Conservation (phyloP, 2,888 invertebrate genomes). For the Tethea ocularis region DNA sequence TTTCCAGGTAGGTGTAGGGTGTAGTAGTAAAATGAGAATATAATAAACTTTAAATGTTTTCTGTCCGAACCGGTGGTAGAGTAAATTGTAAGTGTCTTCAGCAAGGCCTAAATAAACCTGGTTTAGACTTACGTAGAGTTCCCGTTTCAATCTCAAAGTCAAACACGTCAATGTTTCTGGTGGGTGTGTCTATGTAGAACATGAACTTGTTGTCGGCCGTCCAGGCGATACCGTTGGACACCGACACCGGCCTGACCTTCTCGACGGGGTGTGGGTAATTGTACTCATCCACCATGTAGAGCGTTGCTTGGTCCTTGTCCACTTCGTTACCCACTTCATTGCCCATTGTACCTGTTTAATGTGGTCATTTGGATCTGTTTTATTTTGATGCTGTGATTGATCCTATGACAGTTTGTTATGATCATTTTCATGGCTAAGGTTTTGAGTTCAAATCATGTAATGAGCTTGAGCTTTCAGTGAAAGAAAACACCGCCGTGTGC, state of each 20-base stretch:
- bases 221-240: slow-evolving; percentile 94
- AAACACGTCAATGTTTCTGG: slow-evolving; percentile 86
- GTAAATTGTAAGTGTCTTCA: too few relatives aligned
- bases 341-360: slow-evolving; percentile 85
- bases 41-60: too few relatives aligned
- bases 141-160: slow-evolving; percentile 86
- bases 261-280: slow-evolving; percentile 58
- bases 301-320: slow-evolving; percentile 79
- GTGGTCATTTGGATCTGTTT: background rate
- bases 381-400: too few relatives aligned
- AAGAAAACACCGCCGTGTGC: too few relatives aligned
- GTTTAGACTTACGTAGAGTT: slow-evolving; percentile 84
- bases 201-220: slow-evolving; percentile 86
- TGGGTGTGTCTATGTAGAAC: slow-evolving; percentile 91
- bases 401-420: too few relatives aligned
- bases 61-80: too few relatives aligned
- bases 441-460: too few relatives aligned
- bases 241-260: slow-evolving; percentile 78
- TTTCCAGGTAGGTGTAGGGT: slow-evolving; percentile 2
- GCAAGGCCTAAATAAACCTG: too few relatives aligned
- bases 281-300: slow-evolving; percentile 82
- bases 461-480: too few relatives aligned
- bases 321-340: slow-evolving; percentile 75
- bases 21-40: too few relatives aligned
- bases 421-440: too few relatives aligned